Percentiles rank a stretch among this genome's conserved stretches.
phyloP scores from a whole-genome alignment of 2,113 vertebrate genomes.

The Meleagris gallopavo region DNA sequence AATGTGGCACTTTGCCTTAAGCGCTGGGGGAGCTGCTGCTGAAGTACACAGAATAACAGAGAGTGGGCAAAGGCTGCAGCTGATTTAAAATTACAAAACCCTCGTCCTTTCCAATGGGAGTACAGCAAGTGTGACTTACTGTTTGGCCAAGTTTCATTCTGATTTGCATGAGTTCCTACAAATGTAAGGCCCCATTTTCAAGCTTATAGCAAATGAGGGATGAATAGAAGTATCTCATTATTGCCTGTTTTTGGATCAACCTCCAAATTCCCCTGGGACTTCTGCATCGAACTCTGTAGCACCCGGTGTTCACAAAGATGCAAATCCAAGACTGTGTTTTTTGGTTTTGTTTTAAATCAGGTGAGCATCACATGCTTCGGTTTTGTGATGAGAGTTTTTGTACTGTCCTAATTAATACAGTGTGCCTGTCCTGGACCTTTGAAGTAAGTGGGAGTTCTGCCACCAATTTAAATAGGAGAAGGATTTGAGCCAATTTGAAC shows the following conservation, averaged over 20 bases:
- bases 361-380: constrained; percentile 31
- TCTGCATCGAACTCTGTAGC: not conserved
- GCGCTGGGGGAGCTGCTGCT: not conserved
- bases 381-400: constrained; percentile 61
- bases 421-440: constrained; percentile 65
- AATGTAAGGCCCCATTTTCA: not conserved
- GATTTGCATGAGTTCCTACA: not conserved
- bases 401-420: constrained; percentile 71
- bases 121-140: not conserved
- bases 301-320: not conserved
- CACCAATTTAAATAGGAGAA: constrained; percentile 68
- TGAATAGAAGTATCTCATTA: not conserved
- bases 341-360: constrained; percentile 55
- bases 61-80: not conserved
- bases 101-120: not conserved
- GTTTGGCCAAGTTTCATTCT: not conserved
- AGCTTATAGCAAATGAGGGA: not conserved
- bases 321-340: not conserved
- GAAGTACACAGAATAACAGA: not conserved
- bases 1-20: not conserved
- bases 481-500: constrained; percentile 75
- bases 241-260: not conserved
- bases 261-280: not conserved
- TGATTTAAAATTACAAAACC: not conserved
- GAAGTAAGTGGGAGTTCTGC: constrained; percentile 74